Evolutionary conservation across 2,113 vertebrate genomes (phyloP).

Genomic region (Tringa solitaria): DNA sequence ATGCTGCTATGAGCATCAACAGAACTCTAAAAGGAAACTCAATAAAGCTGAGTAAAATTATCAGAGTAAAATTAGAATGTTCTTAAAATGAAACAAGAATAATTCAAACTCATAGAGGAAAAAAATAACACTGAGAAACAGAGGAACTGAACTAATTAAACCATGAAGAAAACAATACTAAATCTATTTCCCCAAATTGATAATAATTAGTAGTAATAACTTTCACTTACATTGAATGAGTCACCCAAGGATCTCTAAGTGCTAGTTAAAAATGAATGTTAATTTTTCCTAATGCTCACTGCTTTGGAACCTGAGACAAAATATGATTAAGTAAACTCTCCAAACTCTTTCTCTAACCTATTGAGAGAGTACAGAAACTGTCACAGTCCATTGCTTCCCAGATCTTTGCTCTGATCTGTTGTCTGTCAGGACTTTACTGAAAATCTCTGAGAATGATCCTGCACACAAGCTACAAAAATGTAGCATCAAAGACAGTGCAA

Average conservation of each 20-base stretch:
- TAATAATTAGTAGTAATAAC: constrained; percentile 29
- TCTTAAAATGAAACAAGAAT: not conserved
- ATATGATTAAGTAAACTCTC: not conserved
- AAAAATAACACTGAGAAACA: not conserved
- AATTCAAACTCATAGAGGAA: not conserved
- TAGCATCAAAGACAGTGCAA: not conserved
- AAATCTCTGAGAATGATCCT: not conserved
- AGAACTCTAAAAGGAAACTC: not conserved
- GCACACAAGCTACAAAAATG: not conserved
- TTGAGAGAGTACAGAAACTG: not conserved
- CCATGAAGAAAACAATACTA: not conserved
- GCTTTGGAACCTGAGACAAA: not conserved
- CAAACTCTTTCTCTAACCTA: not conserved
- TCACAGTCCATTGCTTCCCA: not conserved
- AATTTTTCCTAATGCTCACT: not conserved
- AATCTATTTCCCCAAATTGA: not conserved
- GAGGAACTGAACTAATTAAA: not conserved
- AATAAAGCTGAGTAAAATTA: not conserved
- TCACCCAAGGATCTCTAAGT: not conserved
- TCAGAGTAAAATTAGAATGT: not conserved
- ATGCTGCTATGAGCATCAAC: not conserved
- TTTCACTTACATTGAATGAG: not conserved
- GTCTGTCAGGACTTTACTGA: not conserved
- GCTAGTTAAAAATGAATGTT: not conserved
- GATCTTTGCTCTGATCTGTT: not conserved